Percentiles rank a stretch among this genome's conserved stretches.
These are phyloP conservation scores for Ctenoplectra terminalis DNA, from an alignment of 1,140 invertebrate genomes.

Conservation along the genomic window DNA sequence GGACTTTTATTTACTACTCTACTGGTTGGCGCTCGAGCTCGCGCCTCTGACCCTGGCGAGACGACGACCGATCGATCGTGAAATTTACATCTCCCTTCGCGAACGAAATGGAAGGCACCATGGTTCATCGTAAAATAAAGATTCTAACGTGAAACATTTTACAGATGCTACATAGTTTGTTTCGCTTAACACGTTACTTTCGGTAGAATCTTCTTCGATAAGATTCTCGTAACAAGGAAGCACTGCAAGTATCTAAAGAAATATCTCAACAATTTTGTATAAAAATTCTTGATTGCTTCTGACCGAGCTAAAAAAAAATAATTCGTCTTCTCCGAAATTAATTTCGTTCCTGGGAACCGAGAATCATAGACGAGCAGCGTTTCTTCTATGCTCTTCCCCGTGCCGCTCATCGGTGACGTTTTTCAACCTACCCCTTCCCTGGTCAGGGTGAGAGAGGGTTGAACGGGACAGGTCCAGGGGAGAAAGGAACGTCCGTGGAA, in stretches of 20 bases:
- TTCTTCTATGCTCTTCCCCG: slow-evolving; percentile 25
- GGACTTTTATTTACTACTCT: slow-evolving; percentile 69
- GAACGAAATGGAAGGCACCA: slow-evolving; percentile 9
- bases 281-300: neutral
- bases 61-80: slow-evolving; percentile 55
- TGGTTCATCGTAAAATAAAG: slow-evolving; percentile 6
- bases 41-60: slow-evolving; percentile 55
- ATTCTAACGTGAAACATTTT: neutral
- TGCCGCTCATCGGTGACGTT: slow-evolving; percentile 26
- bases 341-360: slow-evolving; percentile 15
- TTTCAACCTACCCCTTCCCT: slow-evolving; percentile 7
- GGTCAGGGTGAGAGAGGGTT: slow-evolving; percentile 35
- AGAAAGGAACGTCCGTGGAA: slow-evolving; percentile 48
- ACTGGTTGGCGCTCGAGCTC: slow-evolving; percentile 30
- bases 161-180: too few relatives aligned
- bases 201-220: too few relatives aligned
- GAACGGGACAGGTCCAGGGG: slow-evolving; percentile 23
- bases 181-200: too few relatives aligned
- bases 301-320: neutral
- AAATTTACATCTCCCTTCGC: slow-evolving; percentile 44
- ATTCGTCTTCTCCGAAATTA: slow-evolving; percentile 20
- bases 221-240: too few relatives aligned
- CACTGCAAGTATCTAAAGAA: neutral
- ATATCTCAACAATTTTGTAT: neutral
- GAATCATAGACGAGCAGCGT: slow-evolving; percentile 16